phyloP scores from a whole-genome alignment of 2,113 vertebrate species.

The Echinops telfairi region DNA sequence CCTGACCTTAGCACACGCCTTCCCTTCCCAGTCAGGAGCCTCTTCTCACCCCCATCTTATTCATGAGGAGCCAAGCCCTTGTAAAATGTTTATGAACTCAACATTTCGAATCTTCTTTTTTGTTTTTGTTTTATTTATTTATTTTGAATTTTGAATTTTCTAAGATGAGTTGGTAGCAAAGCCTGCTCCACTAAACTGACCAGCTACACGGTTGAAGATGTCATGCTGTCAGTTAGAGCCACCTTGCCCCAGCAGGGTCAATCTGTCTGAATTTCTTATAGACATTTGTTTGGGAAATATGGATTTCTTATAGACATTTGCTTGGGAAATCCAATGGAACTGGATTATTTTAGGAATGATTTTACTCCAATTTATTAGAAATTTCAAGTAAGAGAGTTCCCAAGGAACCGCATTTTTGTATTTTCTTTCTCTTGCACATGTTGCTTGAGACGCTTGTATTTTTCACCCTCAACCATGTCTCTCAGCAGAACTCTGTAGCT shows the following conservation, averaged over 20 bases:
- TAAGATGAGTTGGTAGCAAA: not conserved
- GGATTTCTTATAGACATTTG: not conserved
- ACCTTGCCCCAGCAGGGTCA: not conserved
- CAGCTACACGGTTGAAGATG: not conserved
- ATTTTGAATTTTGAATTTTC: not conserved
- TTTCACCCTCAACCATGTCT: not conserved
- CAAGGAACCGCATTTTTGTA: not conserved
- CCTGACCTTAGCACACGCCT: too few relatives aligned
- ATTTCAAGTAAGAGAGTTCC: constrained; percentile 4
- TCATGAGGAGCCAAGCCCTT: not conserved
- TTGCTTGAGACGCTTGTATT: constrained; percentile 16
- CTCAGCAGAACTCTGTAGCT: not conserved
- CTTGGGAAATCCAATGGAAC: not conserved
- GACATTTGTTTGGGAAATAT: not conserved
- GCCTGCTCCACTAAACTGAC: not conserved
- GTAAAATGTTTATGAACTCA: not conserved
- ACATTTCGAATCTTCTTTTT: not conserved
- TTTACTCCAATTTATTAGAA: not conserved
- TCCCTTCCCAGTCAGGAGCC: not conserved
- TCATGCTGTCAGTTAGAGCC: not conserved
- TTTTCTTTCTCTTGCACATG: not conserved
- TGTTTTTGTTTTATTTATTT: too few relatives aligned
- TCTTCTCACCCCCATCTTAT: not conserved
- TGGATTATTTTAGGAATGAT: constrained; percentile 17
- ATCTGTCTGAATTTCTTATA: not conserved